Evolutionary conservation across 2,888 invertebrate species (phyloP), one percentile per base, ranked within the genome.

Genomic region (Megalurothrips usitatus): DNA sequence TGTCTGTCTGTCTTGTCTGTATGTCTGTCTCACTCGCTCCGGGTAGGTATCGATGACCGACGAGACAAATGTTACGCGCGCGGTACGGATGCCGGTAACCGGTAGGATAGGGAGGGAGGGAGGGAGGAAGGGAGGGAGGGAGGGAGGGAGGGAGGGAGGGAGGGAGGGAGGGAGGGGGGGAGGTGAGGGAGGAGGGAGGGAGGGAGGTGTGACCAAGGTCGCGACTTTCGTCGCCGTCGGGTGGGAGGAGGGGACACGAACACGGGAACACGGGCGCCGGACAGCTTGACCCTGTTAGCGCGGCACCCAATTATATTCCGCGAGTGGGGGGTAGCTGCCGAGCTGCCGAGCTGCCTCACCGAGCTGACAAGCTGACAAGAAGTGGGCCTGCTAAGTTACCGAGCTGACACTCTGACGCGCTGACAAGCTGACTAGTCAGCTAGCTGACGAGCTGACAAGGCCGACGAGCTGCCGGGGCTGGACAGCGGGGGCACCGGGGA

Each of bases 221-320:
- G 26, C 23, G 68, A 23, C 68, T n/a, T 23, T 11, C 34, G 68
- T 23, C 26, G 68, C 9, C 6, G 68, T 23, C 23, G 68, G 68
- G 68, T 26, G 26, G 68, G 68, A 26, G 23, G 68, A 26, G 68
- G 26, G 19, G 14, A n/a, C 19, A n/a, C 58, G 58, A 52, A 19
- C 14, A 19, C 52, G 19, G 52, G 52, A 19, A n/a, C 58, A 17
- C 34, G 34, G n/a, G 34, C 34, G 34, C 58, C 58, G 4, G 58
- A 17, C 68, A 23, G 68, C 68, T 75, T 75, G 68, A 75, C 68
- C 68, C 68, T 75, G 68, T 75, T 75, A 75, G 68, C 68, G 23
- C 68, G 23, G 68, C 68, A 26, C 68, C 68, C 68, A 75, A 75
- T 75, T 75, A 68, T 68, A 75, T 75, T 75, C 68, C 68, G 68